phyloP scores from a whole-genome alignment of 2,888 invertebrate genomes.

The Spisula subtruncata region DNA sequence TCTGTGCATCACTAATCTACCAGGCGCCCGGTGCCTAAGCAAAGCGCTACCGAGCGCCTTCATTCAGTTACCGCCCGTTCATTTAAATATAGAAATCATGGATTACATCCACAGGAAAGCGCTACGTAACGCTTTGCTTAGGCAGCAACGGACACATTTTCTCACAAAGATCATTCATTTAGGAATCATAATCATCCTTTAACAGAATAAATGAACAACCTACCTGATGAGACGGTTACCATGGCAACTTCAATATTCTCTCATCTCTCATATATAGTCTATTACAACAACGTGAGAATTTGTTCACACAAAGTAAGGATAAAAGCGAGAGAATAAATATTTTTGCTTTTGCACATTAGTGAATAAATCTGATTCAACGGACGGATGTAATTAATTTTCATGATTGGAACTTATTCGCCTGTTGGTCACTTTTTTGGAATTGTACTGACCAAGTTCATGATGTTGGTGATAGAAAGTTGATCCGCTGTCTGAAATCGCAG shows the following conservation, averaged over 20 bases:
- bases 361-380: background rate
- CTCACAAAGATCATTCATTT: background rate
- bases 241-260: constrained; percentile 11
- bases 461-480: background rate
- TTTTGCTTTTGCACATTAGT: background rate
- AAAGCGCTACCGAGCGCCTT: too few relatives aligned
- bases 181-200: background rate
- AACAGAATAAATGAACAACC: constrained; percentile 4
- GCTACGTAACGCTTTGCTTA: too few relatives aligned
- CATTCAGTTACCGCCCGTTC: too few relatives aligned
- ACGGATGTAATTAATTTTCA: background rate
- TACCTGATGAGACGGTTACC: background rate
- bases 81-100: too few relatives aligned
- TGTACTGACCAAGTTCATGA: background rate
- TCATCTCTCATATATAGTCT: background rate
- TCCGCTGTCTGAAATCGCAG: background rate
- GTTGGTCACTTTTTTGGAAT: background rate
- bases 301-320: background rate
- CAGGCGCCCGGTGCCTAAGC: too few relatives aligned
- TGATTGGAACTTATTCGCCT: background rate
- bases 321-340: background rate
- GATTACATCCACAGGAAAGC: too few relatives aligned
- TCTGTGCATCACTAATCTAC: background rate
- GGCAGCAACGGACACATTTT: too few relatives aligned
- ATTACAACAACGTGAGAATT: background rate